phyloP scores from a whole-genome alignment of 37 sponge, comb jelly and placozoan species.

The Geodia barretti region DNA sequence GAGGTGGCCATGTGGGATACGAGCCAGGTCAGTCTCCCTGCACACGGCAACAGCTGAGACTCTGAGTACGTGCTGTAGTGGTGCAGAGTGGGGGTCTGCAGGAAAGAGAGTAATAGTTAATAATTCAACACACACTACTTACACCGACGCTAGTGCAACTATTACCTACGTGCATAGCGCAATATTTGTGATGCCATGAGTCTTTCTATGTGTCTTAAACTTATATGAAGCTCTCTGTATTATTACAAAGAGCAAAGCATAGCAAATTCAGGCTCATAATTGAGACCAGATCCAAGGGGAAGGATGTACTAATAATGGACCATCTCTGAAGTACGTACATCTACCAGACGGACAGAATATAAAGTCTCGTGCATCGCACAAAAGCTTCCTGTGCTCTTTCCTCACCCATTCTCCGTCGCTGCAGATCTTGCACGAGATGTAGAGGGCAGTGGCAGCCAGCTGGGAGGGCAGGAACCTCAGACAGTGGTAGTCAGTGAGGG shows the following conservation, averaged over 20 bases:
- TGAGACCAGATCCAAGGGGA: too few species aligned
- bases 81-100: slow-evolving; percentile 62
- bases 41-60: slow-evolving; percentile 61
- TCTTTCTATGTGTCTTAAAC: too few species aligned
- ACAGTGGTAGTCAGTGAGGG: slow-evolving; percentile 79
- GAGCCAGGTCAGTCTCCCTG: slow-evolving; percentile 69
- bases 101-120: not conserved
- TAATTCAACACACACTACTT: not conserved
- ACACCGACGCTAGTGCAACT: too few species aligned
- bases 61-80: slow-evolving; percentile 86
- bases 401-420: slow-evolving; percentile 58
- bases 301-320: not conserved
- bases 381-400: not conserved
- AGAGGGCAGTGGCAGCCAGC: slow-evolving; percentile 91
- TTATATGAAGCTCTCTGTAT: too few species aligned
- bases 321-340: not conserved
- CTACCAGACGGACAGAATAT: not conserved
- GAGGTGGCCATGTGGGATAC: slow-evolving; percentile 65
- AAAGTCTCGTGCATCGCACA: not conserved
- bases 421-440: slow-evolving; percentile 66
- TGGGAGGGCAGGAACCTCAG: slow-evolving; percentile 77
- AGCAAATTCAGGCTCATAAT: too few species aligned
- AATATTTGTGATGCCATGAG: too few species aligned
- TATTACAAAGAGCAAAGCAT: too few species aligned
- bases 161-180: too few species aligned